Base-by-base conservation (phyloP, 35 echinoderm and acorn worm species). In the Ophiothrix spiculata region DNA sequence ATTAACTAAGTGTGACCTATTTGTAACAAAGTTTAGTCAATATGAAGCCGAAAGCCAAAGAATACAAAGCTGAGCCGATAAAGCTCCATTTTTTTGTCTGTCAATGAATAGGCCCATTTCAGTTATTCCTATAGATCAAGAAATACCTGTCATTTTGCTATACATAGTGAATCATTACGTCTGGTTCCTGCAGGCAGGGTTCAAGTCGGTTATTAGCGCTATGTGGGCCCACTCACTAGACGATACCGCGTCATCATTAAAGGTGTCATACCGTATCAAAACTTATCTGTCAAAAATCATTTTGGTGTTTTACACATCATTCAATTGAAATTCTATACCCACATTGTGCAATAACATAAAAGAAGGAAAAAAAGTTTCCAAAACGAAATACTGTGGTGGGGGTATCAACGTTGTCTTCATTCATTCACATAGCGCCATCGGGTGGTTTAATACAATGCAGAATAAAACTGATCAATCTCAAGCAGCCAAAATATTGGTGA, bases 271-370 rank as follows among this genome's bases (percentile, higher is more conserved):
- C 16, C 6, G 60, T 69, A 69, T 69, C 60, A 15, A 69, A 69
- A 69, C 60, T 69, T 69, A 69, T 69, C 60, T 69, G 60, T 69
- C 60, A 69, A 15, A 69, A 25, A 69, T 69, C 60, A 28, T 69
- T n/a, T 69, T 69, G 60, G 29, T 69, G 60, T 69, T 69, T 28
- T 4, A 15, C 60, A 12, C 3, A 28, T 15, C 60, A 69, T 25
- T 69, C 60, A 69, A 6, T 69, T 69, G 3, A 15, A 69, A 15
- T 69, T 69, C 29, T 6, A 69, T n/a, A 69, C 16, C 23, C 3
- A 28, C 23, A 10, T 49, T 19, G 19, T 28, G 29, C 60, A 69
- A n/a, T 4, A 69, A 69, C 17, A 69, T 69, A 69, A 25, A 28
- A 69, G 45, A 54, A 21, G 45, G 45, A 54, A 69, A 12, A 69